Evolutionary conservation across 2,888 invertebrate species (phyloP).

Genomic region (Druceiella hillmani): DNA sequence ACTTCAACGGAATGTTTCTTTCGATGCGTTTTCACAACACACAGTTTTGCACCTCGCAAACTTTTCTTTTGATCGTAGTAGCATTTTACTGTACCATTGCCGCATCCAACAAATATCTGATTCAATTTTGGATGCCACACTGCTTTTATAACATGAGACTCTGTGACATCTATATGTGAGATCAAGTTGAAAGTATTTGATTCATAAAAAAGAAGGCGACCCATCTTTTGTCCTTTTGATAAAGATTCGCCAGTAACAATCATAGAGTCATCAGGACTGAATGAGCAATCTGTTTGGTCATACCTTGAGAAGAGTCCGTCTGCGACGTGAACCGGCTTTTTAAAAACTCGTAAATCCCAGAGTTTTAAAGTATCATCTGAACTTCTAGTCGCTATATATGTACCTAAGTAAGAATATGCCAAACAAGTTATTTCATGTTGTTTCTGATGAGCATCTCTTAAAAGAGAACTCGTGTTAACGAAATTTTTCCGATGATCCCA

Average conservation of each 20-base stretch:
- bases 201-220: slow-evolving; percentile 74
- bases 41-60: slow-evolving; percentile 85
- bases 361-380: slow-evolving; percentile 93
- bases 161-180: slow-evolving; percentile 68
- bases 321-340: slow-evolving; percentile 66
- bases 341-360: slow-evolving; percentile 88
- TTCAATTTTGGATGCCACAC: slow-evolving; percentile 98
- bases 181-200: slow-evolving; percentile 69
- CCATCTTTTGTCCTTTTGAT: slow-evolving; percentile 56
- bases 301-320: slow-evolving; percentile 75
- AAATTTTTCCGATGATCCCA: slow-evolving; percentile 94
- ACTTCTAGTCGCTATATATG: slow-evolving; percentile 71
- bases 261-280: slow-evolving; percentile 90
- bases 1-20: slow-evolving; percentile 81
- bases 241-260: slow-evolving; percentile 85
- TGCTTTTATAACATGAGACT: slow-evolving; percentile 81
- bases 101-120: slow-evolving; percentile 90
- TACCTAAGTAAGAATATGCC: slow-evolving; percentile 82
- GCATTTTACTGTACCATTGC: slow-evolving; percentile 84
- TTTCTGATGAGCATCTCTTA: slow-evolving; percentile 74
- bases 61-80: slow-evolving; percentile 87
- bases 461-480: slow-evolving; percentile 77
- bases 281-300: slow-evolving; percentile 74
- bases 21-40: slow-evolving; percentile 74
- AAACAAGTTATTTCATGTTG: slow-evolving; percentile 80